phyloP scores from a whole-genome alignment of 2,888 invertebrate species.

The Apamea crenata region DNA sequence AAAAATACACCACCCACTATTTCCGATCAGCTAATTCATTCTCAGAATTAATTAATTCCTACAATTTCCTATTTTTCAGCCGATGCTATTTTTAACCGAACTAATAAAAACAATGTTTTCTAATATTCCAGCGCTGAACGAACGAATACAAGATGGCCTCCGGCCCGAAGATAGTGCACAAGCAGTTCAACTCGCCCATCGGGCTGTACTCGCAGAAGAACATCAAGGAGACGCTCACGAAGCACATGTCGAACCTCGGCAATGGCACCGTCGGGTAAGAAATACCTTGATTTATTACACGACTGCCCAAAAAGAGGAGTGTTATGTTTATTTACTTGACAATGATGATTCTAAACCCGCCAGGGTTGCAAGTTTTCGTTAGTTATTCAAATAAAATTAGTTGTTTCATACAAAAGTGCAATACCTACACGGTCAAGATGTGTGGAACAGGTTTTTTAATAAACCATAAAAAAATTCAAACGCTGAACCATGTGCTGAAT shows the following conservation, averaged over 20 bases:
- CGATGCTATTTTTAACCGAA: neutral
- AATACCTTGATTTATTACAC: neutral
- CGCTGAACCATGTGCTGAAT: neutral
- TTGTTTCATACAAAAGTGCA: neutral
- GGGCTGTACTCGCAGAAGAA: constrained; percentile 95
- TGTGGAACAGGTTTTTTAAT: neutral
- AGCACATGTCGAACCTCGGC: constrained; percentile 94
- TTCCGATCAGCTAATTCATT: neutral
- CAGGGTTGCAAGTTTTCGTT: neutral
- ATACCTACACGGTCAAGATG: neutral
- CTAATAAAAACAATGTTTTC: constrained; percentile 16
- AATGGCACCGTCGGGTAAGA: constrained; percentile 95
- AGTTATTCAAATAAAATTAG: neutral
- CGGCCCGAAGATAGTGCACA: constrained; percentile 94
- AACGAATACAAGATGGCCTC: constrained; percentile 92
- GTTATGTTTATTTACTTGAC: neutral
- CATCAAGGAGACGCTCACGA: constrained; percentile 94
- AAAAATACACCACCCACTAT: neutral
- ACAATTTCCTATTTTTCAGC: neutral
- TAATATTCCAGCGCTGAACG: constrained; percentile 86
- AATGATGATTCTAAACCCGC: neutral
- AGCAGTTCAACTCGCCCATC: constrained; percentile 97
- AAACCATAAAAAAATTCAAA: neutral
- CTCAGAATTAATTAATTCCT: neutral
- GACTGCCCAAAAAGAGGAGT: neutral